A percentile compares a stretch with the other conserved stretches of the same genome.
Conservation (phyloP, 2,113 vertebrate genomes). For the Nematolebias whitei region DNA sequence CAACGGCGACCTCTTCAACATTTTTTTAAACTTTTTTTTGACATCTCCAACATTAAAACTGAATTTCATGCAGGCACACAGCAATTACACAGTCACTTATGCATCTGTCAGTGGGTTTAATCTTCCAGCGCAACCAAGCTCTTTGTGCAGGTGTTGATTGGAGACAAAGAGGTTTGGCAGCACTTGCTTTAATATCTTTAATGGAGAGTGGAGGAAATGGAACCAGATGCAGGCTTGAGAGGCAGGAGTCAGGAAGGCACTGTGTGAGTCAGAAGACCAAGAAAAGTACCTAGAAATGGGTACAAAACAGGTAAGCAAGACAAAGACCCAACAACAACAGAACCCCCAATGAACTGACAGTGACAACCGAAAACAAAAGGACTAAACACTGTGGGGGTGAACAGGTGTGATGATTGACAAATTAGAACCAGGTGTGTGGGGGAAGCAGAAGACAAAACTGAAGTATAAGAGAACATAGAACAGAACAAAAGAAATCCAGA, state of each 20-base stretch:
- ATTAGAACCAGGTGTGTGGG: not conserved
- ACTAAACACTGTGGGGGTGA: not conserved
- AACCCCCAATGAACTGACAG: not conserved
- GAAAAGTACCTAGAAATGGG: not conserved
- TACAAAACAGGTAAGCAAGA: not conserved
- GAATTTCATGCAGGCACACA: not conserved
- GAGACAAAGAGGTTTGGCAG: not conserved
- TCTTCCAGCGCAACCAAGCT: not conserved
- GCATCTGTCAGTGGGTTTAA: not conserved
- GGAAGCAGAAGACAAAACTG: not conserved
- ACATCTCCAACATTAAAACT: too few species aligned
- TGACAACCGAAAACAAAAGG: not conserved
- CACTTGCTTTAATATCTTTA: not conserved
- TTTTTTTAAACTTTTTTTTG: too few species aligned
- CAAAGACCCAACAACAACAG: not conserved
- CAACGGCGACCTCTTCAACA: too few species aligned
- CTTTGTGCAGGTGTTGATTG: not conserved
- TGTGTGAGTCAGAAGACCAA: not conserved
- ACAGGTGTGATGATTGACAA: not conserved
- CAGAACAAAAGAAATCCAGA: too few species aligned
- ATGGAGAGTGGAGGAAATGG: not conserved
- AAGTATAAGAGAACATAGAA: not conserved
- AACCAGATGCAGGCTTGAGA: not conserved
- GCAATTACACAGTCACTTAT: not conserved
- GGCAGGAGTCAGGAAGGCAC: not conserved